Evolutionary conservation across 2,113 vertebrate species (phyloP), one percentile per base, ranked within the genome.

Genomic region (Martes martes): DNA sequence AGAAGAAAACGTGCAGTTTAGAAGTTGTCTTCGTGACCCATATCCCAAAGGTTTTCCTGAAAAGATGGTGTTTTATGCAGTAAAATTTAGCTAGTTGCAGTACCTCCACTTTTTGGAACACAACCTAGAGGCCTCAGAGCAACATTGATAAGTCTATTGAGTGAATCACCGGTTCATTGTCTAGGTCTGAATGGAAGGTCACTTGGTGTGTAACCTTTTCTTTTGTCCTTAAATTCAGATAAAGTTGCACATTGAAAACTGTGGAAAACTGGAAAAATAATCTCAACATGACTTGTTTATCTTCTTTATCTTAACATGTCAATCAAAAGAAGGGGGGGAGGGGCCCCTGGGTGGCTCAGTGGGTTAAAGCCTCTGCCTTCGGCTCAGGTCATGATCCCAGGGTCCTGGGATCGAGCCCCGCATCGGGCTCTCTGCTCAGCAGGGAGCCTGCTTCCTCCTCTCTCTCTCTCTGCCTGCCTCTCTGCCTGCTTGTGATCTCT

Each of bases 1-100:
- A 71, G 50, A 65, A 94, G 83, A 82, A 96, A 98, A 89, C n/a
- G 23, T 93, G 23, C 57, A 47, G 21, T 31, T 96, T 14, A 11
- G 94, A 96, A 97, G 23, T 13, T 82, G 42, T 15, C 52, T 91
- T 61, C 0, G 74, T 88, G 71, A 59, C n/a, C 33, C n/a, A 15
- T 28, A 26, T 84, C 39, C 90, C 47, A 85, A 42, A 36, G n/a
- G 91, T 92, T 92, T 21, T 92, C 39, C 76, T 2, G 0, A 36
- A 74, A 78, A 47, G 45, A 31, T 33, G 0, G n/a, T 63, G 6
- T 90, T 89, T 50, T 52, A 21, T 89, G 39, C 82, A 57, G 28
- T 59, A 42, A 23, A 7, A 3, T 1, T 21, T 57, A n/a, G 69
- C 57, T 67, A 9, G 89, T 95, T 57, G 33, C 36, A 81, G 11